Base-by-base conservation (phyloP, 2,113 vertebrate species). In the Andinoacara biseriatus region DNA sequence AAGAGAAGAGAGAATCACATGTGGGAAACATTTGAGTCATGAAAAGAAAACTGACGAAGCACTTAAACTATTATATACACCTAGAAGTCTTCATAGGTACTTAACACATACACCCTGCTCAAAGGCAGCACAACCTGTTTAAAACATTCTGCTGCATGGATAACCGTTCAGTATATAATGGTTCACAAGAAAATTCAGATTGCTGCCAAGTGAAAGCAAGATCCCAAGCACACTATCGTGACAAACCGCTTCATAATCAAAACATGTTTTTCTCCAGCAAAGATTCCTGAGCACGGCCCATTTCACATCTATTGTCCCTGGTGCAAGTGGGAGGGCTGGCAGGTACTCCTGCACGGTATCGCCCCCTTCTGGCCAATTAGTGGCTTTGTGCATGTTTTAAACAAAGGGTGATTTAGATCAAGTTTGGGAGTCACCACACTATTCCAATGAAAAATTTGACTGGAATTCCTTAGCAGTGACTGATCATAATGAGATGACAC, bases 251-350 rank as follows among this genome's bases (percentile, higher is more conserved):
- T 62, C 67, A 81, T 82, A 79, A 87, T 85, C 82, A 93, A 90
- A 92, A 94, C 92, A 92, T 93, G 92, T 94, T 94, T 95, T 94
- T 84, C 58, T 31, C 56, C 4, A 29, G 82, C 84, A 89, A 85
- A 93, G 92, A 95, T 94, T 93, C 93, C 94, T 92, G 90, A 83
- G 90, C 94, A 93, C 86, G 77, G 63, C 82, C 22, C 14, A 43
- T 11, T 46, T 83, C 72, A 58, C n/a, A 54, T 77, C 91, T 81
- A 93, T 95, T 95, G 95, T 95, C 91, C 89, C 78, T 3, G 26
- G 79, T 81, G 72, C 78, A 67, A 69, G 74, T 35, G 59, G 74
- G 61, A 76, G 78, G 75, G 69, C 20, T 82, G 52, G 35, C 56
- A 58, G 81, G 75, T 31, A 33, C 29, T 75, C 31, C 57, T 69